phyloP scores from a whole-genome alignment of 2,888 invertebrate genomes.

The Spisula solida region DNA sequence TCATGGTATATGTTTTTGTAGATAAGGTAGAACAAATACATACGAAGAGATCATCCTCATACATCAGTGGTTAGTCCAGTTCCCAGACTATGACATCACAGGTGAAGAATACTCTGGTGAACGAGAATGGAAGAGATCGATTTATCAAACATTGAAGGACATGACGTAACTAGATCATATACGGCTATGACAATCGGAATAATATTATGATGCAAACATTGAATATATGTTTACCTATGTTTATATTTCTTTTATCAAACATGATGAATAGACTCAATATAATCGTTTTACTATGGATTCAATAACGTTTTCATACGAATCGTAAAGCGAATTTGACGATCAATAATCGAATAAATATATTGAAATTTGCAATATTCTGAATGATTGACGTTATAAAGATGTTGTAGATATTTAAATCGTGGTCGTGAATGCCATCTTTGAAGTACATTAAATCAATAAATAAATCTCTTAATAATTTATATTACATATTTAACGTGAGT shows the following conservation, averaged over 20 bases:
- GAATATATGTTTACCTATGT: conserved; percentile 3
- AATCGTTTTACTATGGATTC: neutral
- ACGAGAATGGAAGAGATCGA: too few species aligned
- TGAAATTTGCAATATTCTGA: neutral
- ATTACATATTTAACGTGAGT: too few species aligned
- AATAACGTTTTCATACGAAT: neutral
- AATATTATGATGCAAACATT: neutral
- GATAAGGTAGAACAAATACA: too few species aligned
- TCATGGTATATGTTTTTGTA: too few species aligned
- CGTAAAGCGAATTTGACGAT: neutral
- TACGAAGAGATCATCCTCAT: too few species aligned
- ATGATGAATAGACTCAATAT: neutral
- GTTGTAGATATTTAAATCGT: neutral
- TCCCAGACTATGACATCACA: too few species aligned
- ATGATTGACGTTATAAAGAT: neutral
- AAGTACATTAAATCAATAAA: neutral
- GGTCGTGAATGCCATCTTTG: neutral
- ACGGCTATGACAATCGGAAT: too few species aligned
- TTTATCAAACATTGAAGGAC: too few species aligned
- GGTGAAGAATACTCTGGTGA: too few species aligned
- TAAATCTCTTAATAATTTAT: too few species aligned
- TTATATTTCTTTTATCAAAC: conserved; percentile 9
- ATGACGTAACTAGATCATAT: too few species aligned
- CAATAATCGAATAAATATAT: neutral
- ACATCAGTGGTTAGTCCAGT: too few species aligned